phyloP scores from a whole-genome alignment of 1,140 invertebrate species.

The Pentalonia nigronervosa region DNA sequence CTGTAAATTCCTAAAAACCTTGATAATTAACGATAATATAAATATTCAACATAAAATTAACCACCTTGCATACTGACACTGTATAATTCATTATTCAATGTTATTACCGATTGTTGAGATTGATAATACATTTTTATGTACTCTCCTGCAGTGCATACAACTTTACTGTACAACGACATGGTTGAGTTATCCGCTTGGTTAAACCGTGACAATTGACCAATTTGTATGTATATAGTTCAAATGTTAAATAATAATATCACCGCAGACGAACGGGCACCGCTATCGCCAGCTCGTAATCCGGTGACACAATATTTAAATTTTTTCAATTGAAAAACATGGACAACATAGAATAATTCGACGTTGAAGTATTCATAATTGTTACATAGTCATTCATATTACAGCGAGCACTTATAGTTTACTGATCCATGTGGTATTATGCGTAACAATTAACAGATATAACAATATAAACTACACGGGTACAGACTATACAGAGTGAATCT shows the following conservation, averaged over 20 bases:
- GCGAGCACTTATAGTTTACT: not conserved
- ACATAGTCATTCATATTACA: not conserved
- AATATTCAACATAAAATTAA: not conserved
- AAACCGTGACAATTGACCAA: not conserved
- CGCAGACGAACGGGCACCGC: not conserved
- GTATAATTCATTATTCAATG: not conserved
- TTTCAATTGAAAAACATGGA: not conserved
- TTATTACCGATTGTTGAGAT: not conserved
- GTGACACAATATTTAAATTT: not conserved
- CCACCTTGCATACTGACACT: not conserved
- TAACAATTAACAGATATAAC: not conserved
- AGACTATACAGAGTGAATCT: too few relatives aligned
- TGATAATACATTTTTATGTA: not conserved
- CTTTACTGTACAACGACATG: not conserved
- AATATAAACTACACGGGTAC: not conserved
- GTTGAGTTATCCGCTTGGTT: not conserved
- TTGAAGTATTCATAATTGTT: not conserved
- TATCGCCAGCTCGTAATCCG: not conserved
- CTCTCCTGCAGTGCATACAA: too few relatives aligned
- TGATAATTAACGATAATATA: not conserved
- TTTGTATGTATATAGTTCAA: not conserved
- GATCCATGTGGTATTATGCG: not conserved
- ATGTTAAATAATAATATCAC: not conserved
- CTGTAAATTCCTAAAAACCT: not conserved
- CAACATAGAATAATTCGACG: not conserved